Evolutionary conservation across 2,888 invertebrate species (phyloP).

Genomic region (Agrilus mali): DNA sequence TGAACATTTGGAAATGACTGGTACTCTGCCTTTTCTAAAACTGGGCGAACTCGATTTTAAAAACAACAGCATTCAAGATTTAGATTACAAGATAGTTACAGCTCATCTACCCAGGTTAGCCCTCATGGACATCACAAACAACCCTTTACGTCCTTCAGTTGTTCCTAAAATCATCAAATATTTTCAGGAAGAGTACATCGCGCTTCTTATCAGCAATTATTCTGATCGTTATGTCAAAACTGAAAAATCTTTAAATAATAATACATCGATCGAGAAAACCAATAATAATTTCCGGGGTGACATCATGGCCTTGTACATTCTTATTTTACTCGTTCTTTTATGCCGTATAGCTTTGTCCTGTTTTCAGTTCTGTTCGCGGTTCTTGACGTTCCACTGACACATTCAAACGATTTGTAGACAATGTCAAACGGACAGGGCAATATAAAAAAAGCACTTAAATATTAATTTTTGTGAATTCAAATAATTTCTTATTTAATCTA

Average conservation of each 20-base stretch:
- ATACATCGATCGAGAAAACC: background rate
- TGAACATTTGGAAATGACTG: constrained; percentile 19
- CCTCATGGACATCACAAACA: constrained; percentile 23
- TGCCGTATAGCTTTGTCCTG: background rate
- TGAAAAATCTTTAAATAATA: no score
- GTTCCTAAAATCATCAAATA: no score
- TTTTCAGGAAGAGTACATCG: no score
- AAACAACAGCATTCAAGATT: constrained; percentile 22
- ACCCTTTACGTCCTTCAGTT: constrained; percentile 22
- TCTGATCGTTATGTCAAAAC: no score
- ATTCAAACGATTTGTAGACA: no score
- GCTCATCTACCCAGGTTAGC: constrained; percentile 24
- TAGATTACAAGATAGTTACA: constrained; percentile 26
- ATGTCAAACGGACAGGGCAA: no score
- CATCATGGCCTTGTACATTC: background rate
- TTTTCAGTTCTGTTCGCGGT: constrained; percentile 1
- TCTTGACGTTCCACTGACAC: no score
- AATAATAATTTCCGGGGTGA: constrained; percentile 2
- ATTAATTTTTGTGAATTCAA: no score
- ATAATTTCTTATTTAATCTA: no score
- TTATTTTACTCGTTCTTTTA: no score
- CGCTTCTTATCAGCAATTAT: no score
- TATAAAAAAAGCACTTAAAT: no score
- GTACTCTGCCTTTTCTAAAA: constrained; percentile 24
- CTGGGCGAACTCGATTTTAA: constrained; percentile 29